Evolutionary conservation across 2,888 invertebrate genomes (phyloP).

Genomic region (Heliconius ethilla): DNA sequence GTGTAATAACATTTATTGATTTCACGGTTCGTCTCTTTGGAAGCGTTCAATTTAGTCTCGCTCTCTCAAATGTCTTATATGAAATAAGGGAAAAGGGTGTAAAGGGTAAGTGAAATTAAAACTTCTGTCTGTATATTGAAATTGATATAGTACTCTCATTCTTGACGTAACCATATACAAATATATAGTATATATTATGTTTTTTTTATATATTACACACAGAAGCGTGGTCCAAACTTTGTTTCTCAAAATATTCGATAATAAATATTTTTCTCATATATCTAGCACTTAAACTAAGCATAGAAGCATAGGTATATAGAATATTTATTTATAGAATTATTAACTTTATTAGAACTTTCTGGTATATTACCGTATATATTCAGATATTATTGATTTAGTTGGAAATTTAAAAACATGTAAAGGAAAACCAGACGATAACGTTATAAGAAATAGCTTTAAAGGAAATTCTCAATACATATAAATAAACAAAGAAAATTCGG

Average conservation of each 20-base stretch:
- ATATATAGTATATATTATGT: not conserved
- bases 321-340: too few relatives aligned
- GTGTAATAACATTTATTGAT: conserved; percentile 19
- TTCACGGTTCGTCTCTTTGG: conserved; percentile 15
- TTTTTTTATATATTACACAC: not conserved
- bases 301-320: too few relatives aligned
- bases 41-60: conserved; percentile 16
- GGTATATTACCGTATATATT: not conserved
- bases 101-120: conserved; percentile 3
- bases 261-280: too few relatives aligned
- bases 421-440: not conserved
- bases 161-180: not conserved
- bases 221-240: too few relatives aligned
- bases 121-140: not conserved
- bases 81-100: conserved; percentile 2
- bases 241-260: too few relatives aligned
- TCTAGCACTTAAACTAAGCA: too few relatives aligned
- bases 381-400: not conserved
- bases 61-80: not conserved
- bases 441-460: too few relatives aligned
- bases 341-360: not conserved
- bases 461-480: conserved; percentile 34
- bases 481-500: conserved; percentile 47
- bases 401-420: not conserved
- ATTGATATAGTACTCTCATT: not conserved